A percentile compares a stretch with the other conserved stretches of the same genome.
Evolutionary conservation across 2,113 vertebrate genomes (phyloP).

Genomic region (Centropus unirufus): DNA sequence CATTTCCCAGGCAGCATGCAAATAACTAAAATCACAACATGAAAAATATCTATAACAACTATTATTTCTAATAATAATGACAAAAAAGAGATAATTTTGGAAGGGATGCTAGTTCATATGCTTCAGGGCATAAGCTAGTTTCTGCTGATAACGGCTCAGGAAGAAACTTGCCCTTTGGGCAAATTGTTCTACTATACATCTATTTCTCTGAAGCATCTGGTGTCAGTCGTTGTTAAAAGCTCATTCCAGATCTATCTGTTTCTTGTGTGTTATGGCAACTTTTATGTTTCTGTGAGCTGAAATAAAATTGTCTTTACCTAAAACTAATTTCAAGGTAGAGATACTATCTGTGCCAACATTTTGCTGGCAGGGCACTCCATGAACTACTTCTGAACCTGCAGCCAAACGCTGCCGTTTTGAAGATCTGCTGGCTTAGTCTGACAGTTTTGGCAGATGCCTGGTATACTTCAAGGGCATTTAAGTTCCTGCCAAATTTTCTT

Average conservation of each 20-base stretch:
- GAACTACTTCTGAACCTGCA: slow-evolving; percentile 21
- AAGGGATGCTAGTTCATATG: neutral
- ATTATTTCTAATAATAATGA: neutral
- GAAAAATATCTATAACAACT: neutral
- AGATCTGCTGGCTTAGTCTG: slow-evolving; percentile 59
- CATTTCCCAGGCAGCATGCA: neutral
- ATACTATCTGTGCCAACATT: slow-evolving; percentile 13
- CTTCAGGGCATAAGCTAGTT: neutral
- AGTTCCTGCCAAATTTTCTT: slow-evolving; percentile 54
- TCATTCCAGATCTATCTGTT: neutral
- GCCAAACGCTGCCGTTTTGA: slow-evolving; percentile 66
- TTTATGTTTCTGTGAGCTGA: slow-evolving; percentile 22
- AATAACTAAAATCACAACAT: neutral
- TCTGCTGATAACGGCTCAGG: neutral
- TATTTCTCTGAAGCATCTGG: neutral
- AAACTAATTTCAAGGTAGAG: slow-evolving; percentile 61
- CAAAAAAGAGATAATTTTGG: neutral
- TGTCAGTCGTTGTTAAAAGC: neutral
- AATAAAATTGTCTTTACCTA: slow-evolving; percentile 53
- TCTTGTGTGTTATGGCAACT: neutral
- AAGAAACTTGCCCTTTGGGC: neutral
- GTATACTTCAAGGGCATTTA: slow-evolving; percentile 56
- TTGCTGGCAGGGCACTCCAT: slow-evolving; percentile 5
- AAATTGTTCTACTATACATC: neutral
- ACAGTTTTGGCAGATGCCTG: slow-evolving; percentile 56